phyloP scores from a whole-genome alignment of 1,140 invertebrate genomes.

The Aphelenchoides fujianensis region DNA sequence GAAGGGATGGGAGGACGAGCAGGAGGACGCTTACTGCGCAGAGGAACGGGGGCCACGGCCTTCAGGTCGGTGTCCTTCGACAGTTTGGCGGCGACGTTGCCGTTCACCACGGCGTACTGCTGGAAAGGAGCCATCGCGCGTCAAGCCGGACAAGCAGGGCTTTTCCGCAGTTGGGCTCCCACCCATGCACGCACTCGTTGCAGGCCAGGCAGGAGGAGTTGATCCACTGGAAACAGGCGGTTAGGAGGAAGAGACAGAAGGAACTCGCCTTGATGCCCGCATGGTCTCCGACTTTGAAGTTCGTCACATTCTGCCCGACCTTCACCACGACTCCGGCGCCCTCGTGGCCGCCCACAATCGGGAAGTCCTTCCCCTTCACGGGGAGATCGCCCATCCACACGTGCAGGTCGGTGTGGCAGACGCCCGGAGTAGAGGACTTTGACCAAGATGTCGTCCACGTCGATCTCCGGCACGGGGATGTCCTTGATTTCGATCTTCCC shows the following conservation, averaged over 20 bases:
- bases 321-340: conserved; percentile 39
- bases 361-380: conserved; percentile 11
- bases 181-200: conserved; percentile 29
- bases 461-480: conserved; percentile 26
- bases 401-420: conserved; percentile 28
- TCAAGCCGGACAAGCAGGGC: conserved; percentile 31
- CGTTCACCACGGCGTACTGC: conserved; percentile 32
- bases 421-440: conserved; percentile 29
- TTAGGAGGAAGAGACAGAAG: not conserved
- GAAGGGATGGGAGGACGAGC: too few species aligned
- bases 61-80: conserved; percentile 23
- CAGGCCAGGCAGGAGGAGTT: conserved; percentile 32
- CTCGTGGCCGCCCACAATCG: conserved; percentile 41
- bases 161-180: conserved; percentile 27
- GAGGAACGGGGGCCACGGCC: conserved; percentile 34
- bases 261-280: conserved; percentile 37
- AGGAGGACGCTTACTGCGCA: conserved; percentile 37
- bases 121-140: conserved; percentile 38
- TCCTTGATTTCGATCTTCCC: not conserved
- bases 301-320: conserved; percentile 31
- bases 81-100: conserved; percentile 29
- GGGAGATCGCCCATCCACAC: conserved; percentile 27
- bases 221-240: conserved; percentile 25
- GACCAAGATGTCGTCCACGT: conserved; percentile 21
- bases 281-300: conserved; percentile 38